Evolutionary conservation across 2,888 invertebrate species (phyloP).

Genomic region (Conomelus anceps): DNA sequence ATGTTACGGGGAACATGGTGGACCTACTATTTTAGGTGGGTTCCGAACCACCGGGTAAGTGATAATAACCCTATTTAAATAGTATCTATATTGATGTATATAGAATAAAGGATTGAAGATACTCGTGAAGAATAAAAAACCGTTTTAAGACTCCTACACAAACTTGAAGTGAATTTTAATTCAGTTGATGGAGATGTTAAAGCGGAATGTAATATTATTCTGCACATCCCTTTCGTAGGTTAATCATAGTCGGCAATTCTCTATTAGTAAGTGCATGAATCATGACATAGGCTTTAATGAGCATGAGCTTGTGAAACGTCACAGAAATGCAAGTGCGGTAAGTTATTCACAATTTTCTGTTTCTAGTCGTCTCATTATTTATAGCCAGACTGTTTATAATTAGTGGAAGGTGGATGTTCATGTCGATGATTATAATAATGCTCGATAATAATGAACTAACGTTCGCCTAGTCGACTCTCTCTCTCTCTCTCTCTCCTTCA

Average conservation of each 20-base stretch:
- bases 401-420: neutral
- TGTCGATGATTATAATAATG: neutral
- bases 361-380: neutral
- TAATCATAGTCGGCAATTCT: neutral
- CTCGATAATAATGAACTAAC: neutral
- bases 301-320: neutral
- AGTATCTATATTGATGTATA: too few species aligned
- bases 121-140: too few species aligned
- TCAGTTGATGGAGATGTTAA: neutral
- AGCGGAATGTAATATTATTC: neutral
- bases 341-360: neutral
- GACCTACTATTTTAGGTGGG: too few species aligned
- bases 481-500: neutral
- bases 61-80: too few species aligned
- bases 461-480: neutral
- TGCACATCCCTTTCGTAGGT: neutral
- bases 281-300: neutral
- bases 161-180: neutral
- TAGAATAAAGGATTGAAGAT: too few species aligned
- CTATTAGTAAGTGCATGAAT: neutral
- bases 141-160: too few species aligned
- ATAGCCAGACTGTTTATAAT: neutral
- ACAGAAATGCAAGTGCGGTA: neutral
- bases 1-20: too few species aligned
- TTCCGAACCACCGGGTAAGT: too few species aligned